Percentiles rank a stretch among this genome's conserved stretches.
Evolutionary conservation across 2,113 vertebrate genomes (phyloP).

Genomic region (Naja naja): DNA sequence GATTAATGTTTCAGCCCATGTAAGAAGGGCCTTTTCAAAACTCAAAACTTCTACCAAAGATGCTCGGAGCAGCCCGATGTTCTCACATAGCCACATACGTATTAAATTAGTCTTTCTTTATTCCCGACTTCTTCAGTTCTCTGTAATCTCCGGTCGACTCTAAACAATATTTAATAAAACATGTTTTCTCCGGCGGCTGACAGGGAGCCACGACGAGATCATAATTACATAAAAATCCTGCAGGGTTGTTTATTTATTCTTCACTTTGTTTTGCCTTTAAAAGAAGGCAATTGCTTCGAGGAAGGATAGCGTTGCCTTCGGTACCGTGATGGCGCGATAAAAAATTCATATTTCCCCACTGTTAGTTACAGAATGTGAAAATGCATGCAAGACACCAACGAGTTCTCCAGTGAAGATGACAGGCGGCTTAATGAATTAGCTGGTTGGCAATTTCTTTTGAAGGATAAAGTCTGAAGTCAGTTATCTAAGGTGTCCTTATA

Average conservation of each 20-base stretch:
- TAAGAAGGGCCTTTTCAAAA: background rate
- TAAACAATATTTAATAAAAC: constrained; percentile 11
- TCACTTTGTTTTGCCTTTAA: constrained; percentile 9
- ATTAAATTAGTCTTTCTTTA: background rate
- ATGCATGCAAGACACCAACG: constrained; percentile 1
- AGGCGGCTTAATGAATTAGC: constrained; percentile 25
- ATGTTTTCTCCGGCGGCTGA: constrained; percentile 5
- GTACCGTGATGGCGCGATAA: constrained; percentile 21
- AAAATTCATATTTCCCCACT: constrained; percentile 33
- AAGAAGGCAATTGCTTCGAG: constrained; percentile 29
- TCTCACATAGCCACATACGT: background rate
- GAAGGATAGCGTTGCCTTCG: constrained; percentile 23
- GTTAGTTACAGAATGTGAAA: constrained; percentile 27
- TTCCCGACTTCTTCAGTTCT: background rate
- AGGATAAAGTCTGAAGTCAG: constrained; percentile 36
- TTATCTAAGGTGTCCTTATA: constrained; percentile 43
- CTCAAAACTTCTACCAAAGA: background rate
- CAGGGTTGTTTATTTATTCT: background rate
- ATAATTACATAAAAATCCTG: constrained; percentile 24
- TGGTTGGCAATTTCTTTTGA: constrained; percentile 39
- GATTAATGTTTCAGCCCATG: background rate
- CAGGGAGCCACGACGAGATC: constrained; percentile 1
- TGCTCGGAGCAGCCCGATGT: too few relatives aligned
- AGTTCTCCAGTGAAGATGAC: background rate
- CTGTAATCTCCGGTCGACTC: background rate